Percentiles rank a stretch among this genome's conserved stretches.
These are phyloP conservation scores for Phaethornis superciliosus DNA, from an alignment of 2,113 vertebrate genomes.

Conservation along the genomic window DNA sequence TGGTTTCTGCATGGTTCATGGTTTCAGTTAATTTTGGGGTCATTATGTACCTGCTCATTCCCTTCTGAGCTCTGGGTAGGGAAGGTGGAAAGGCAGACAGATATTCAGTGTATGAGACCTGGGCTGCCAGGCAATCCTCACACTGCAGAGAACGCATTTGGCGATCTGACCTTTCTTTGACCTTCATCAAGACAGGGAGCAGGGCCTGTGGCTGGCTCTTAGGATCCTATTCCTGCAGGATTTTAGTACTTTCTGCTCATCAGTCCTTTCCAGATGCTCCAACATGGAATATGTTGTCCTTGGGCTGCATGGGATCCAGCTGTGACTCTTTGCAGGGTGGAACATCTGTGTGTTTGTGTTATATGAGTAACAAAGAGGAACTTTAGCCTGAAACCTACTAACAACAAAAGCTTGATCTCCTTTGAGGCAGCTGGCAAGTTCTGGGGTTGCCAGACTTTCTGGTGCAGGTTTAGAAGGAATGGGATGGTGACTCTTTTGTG, in stretches of 20 bases:
- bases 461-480: neutral
- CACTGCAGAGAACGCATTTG: neutral
- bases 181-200: neutral
- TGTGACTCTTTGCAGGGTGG: neutral
- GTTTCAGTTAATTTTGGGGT: neutral
- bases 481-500: neutral
- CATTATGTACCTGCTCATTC: fast-evolving
- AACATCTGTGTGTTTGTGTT: neutral
- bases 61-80: neutral
- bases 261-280: neutral
- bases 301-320: neutral
- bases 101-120: neutral
- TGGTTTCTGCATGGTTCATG: neutral
- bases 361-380: neutral
- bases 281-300: neutral
- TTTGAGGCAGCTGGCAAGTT: neutral
- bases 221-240: neutral
- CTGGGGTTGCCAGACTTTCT: neutral
- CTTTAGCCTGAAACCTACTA: neutral
- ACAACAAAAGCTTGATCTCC: neutral
- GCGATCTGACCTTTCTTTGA: neutral
- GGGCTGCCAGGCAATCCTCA: neutral
- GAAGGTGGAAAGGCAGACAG: neutral
- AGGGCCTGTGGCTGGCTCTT: neutral
- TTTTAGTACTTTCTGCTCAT: neutral